Evolutionary conservation across 2,113 vertebrate species (phyloP), one percentile per base, ranked within the genome.

Genomic region (Petroica traversi): DNA sequence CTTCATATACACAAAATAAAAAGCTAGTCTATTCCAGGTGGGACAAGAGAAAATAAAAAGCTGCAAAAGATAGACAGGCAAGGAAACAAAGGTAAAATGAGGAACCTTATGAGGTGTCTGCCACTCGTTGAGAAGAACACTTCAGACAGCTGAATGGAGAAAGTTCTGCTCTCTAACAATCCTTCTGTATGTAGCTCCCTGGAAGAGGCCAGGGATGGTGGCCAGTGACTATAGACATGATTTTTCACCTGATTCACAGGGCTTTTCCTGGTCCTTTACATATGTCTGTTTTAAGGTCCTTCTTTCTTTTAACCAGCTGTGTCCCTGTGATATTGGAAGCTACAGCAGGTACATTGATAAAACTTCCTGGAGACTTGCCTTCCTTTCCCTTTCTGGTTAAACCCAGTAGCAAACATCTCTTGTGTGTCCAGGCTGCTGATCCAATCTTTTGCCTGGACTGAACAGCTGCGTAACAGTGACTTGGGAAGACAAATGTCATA

Each of bases 191-290:
- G 11, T 4, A 51, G 33, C 36, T 76, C 36, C 33, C 36, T 68
- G 26, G 22, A 28, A 36, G 38, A 33, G 18, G 23, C 22, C 36
- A 12, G 45, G 33, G 14, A 76, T 7, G 17, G 22, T 6, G 2
- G 26, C 11, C 33, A 43, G 22, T 58, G 33, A 12, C 18, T 33
- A 45, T 14, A 68, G 22, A 19, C 45, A 45, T 4, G 18, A 10
- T 36, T 68, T 19, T 11, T 36, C 61, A 26, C 22, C 17, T 41
- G 31, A 18, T 51, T 67, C 52, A 67, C 62, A 51, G 33, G 9
- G 33, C 0, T 0, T 68, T 59, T 68, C 18, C 51, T 54, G 36
- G 33, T 59, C 22, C 33, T 59, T 22, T 36, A 12, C 0, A 0
- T 26, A n/a, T 2, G 4, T 58, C 43, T 36, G 31, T 85, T 33